Evolutionary conservation across 2,888 invertebrate species (phyloP).

Genomic region (Kuschelorhynchus macadamiae): DNA sequence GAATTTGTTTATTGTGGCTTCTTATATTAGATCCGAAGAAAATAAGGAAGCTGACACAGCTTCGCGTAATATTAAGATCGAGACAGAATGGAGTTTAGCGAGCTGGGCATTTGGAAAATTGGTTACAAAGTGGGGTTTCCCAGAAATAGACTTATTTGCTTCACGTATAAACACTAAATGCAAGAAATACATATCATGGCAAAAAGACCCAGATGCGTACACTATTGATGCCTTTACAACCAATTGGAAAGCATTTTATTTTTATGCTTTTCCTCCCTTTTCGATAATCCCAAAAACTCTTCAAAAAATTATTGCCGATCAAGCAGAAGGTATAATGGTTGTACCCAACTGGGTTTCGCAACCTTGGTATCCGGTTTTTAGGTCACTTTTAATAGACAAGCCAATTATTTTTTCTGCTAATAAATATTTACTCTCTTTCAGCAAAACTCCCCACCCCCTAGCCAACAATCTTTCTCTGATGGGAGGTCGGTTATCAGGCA

Average conservation of each 20-base stretch:
- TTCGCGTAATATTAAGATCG: not conserved
- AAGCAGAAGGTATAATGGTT: conserved; percentile 31
- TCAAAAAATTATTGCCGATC: conserved; percentile 34
- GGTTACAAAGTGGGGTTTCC: too few species aligned
- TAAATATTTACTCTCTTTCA: conserved; percentile 49
- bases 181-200: conserved; percentile 11
- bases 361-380: conserved; percentile 31
- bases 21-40: conserved; percentile 15
- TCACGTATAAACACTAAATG: not conserved
- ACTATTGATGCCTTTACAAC: conserved; percentile 27
- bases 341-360: conserved; percentile 28
- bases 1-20: conserved; percentile 16
- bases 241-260: conserved; percentile 8
- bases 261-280: conserved; percentile 32
- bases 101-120: too few species aligned
- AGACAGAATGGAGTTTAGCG: conserved; percentile 5
- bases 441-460: conserved; percentile 53
- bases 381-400: conserved; percentile 6
- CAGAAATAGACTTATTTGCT: too few species aligned
- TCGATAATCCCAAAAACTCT: conserved; percentile 9
- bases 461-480: conserved; percentile 54
- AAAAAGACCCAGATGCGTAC: conserved; percentile 9
- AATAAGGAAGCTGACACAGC: conserved; percentile 7
- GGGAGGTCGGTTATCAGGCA: conserved; percentile 55
- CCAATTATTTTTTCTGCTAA: conserved; percentile 12